Base-by-base conservation (phyloP, 2,113 vertebrate species). In the Calyptomena viridis region DNA sequence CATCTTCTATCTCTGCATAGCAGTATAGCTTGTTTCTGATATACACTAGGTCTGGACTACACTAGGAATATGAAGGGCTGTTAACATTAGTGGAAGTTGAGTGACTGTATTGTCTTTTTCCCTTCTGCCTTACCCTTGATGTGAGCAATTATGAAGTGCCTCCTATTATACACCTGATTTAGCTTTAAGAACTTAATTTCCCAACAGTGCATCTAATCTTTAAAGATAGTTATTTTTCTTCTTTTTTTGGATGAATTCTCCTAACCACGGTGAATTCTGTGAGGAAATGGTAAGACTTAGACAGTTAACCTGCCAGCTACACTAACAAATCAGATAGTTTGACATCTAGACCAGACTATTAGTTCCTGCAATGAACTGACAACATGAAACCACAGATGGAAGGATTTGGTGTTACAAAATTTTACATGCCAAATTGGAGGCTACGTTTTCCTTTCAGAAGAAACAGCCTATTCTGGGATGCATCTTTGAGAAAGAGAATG, bases 241-340 rank as follows among this genome's bases (percentile, higher is more conserved):
- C 8, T 55, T 49, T 77, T 83, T 74, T 78, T 77, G 33, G 49
- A 94, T 87, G 56, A 90, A 58, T 66, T 84, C 49, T 89, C 68
- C 60, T 92, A 63, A 28, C 47, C 73, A 42, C 40, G 75, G 66
- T 72, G 76, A 87, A 85, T 91, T 85, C 62, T 93, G 53, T 55
- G 44, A 6, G 8, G 85, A 96, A 94, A 90, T 53, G 8, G 52
- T 55, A 93, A 64, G 75, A 59, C 68, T 90, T 80, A 94, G 87
- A 74, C 56, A 40, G 85, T 90, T 96, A 97, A 93, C 82, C 82
- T 74, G 79, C 79, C 90, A 95, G 60, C 60, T 89, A 90, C 92
- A 81, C 86, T 93, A 96, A 96, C 94, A 96, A 95, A 95, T 95
- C 93, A 97, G 76, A 77, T 39, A 87, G 60, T 58, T 87, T 93